Percentiles rank a stretch among this genome's conserved stretches.
phyloP scores from a whole-genome alignment of 1,140 invertebrate species.

The Penaeus japonicus region DNA sequence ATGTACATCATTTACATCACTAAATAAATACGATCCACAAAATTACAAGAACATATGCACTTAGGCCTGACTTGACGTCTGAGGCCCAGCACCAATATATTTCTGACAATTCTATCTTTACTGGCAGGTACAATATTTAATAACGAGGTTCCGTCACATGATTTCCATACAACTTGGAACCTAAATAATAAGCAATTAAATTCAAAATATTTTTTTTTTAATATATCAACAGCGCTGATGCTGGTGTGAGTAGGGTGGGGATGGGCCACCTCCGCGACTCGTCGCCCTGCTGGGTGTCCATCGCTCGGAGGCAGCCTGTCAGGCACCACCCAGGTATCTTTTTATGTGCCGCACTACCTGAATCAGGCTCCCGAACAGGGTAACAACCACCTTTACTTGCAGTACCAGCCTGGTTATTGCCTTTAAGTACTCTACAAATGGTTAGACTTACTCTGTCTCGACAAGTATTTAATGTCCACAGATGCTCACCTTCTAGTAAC shows the following conservation, averaged over 20 bases:
- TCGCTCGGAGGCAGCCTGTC: slow-evolving; percentile 35
- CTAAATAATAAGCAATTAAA: slow-evolving; percentile 26
- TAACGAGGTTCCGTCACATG: background rate
- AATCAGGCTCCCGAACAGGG: slow-evolving; percentile 20
- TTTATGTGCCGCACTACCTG: slow-evolving; percentile 1
- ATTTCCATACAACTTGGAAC: background rate
- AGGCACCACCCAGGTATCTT: background rate
- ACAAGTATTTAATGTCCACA: too few species aligned
- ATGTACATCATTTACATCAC: slow-evolving; percentile 27
- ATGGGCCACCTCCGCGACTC: slow-evolving; percentile 40
- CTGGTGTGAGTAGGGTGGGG: background rate
- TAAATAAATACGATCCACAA: slow-evolving; percentile 38
- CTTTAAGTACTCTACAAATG: background rate
- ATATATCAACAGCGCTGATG: background rate
- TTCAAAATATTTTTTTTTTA: slow-evolving; percentile 28
- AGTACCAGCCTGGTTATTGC: background rate
- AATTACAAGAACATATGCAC: slow-evolving; percentile 23
- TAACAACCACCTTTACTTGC: background rate
- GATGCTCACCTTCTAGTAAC: too few species aligned
- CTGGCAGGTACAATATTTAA: slow-evolving; percentile 38
- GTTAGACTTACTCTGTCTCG: too few species aligned
- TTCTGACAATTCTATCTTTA: slow-evolving; percentile 13
- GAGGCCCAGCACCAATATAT: slow-evolving; percentile 35
- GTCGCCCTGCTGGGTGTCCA: slow-evolving; percentile 45
- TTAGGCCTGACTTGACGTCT: background rate